These are phyloP conservation scores for Sebastes cheni DNA, from an alignment of 2,797 vertebrate species.

Conservation along the genomic window DNA sequence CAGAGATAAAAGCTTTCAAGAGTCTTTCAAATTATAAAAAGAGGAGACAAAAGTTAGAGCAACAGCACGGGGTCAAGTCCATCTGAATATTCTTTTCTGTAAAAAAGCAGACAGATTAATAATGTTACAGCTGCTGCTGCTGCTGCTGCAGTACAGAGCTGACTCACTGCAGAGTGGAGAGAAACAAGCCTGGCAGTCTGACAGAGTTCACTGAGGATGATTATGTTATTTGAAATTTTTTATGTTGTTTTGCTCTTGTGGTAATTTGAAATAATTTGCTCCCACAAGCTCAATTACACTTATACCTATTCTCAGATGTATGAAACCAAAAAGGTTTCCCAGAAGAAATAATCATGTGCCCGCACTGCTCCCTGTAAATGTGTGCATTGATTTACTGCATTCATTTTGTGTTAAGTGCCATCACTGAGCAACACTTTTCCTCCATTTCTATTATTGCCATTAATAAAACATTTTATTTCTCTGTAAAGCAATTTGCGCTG, in stretches of 20 bases:
- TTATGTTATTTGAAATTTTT: slow-evolving; percentile 21
- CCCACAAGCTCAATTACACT: slow-evolving; percentile 15
- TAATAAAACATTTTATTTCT: slow-evolving; percentile 16
- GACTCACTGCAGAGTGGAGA: slow-evolving; percentile 60
- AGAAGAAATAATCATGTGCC: neutral
- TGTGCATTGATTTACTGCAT: slow-evolving; percentile 30
- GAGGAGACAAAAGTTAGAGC: slow-evolving; percentile 10
- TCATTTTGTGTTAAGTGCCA: slow-evolving; percentile 26
- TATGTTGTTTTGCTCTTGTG: slow-evolving; percentile 17
- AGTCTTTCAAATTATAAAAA: slow-evolving; percentile 9
- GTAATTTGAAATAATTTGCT: slow-evolving; percentile 34
- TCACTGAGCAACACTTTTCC: neutral
- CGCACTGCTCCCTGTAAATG: neutral
- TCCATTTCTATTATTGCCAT: neutral
- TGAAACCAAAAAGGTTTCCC: slow-evolving; percentile 8
- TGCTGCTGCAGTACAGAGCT: slow-evolving; percentile 54
- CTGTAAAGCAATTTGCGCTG: neutral
- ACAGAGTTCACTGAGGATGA: slow-evolving; percentile 38
- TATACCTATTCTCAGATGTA: slow-evolving; percentile 5
- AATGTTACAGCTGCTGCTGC: slow-evolving; percentile 1
- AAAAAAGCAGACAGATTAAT: slow-evolving; percentile 41
- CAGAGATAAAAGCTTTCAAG: neutral
- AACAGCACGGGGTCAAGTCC: slow-evolving; percentile 25
- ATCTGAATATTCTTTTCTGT: slow-evolving; percentile 35
- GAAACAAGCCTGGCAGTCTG: slow-evolving; percentile 27